Conservation (phyloP, 2,113 vertebrate genomes). For the Neolamprologus caudopunctatus region DNA sequence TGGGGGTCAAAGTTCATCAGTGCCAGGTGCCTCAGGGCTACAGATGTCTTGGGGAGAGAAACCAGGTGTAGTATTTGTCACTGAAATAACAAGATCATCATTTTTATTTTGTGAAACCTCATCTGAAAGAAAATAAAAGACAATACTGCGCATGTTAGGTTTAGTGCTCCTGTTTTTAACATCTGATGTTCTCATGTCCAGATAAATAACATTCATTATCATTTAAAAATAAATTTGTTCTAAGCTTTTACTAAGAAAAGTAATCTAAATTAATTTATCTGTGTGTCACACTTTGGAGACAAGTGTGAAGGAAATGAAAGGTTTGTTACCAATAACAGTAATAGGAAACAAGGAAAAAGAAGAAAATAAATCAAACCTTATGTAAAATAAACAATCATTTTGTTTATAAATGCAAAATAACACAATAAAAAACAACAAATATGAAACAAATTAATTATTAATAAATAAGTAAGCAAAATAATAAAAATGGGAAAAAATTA, state of each 20-base stretch:
- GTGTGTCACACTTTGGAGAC: background rate
- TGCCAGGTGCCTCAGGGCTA: constrained; percentile 57
- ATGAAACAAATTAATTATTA: rapidly evolving
- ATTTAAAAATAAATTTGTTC: background rate
- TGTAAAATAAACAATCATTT: background rate
- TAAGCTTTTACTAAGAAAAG: background rate
- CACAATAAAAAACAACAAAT: background rate
- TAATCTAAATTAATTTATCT: background rate
- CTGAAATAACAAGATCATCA: background rate
- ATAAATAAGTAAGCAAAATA: background rate
- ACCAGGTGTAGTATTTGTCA: constrained; percentile 24
- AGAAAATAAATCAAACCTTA: background rate
- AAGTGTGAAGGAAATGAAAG: background rate
- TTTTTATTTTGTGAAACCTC: background rate
- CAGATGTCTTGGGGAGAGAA: constrained; percentile 8
- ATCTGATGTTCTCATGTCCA: background rate
- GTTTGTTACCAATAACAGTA: background rate
- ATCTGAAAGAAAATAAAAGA: background rate
- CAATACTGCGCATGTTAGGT: background rate
- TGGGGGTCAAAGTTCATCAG: constrained; percentile 52
- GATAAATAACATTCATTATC: background rate
- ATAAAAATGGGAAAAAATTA: background rate
- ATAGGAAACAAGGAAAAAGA: background rate
- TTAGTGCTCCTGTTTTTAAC: background rate
- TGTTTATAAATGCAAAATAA: background rate